Percentiles rank a stretch among this genome's conserved stretches.
Evolutionary conservation across 2,113 vertebrate genomes (phyloP).

Genomic region (Stegostoma tigrinum): DNA sequence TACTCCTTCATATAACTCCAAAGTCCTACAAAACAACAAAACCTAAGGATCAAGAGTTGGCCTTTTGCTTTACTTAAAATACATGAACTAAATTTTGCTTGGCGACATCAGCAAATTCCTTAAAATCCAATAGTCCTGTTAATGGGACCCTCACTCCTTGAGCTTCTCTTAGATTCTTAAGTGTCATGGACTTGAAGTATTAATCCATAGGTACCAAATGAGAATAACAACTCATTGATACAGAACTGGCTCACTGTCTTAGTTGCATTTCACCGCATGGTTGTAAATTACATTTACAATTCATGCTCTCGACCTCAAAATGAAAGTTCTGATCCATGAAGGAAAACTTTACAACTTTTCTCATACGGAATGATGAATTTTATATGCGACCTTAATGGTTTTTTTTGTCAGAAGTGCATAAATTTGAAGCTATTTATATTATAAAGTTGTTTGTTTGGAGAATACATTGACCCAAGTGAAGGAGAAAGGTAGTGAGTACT

Average conservation of each 20-base stretch:
- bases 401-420: not conserved
- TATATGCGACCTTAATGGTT: not conserved
- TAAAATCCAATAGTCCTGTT: not conserved
- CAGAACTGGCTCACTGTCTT: not conserved
- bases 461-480: not conserved
- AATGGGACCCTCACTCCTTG: not conserved
- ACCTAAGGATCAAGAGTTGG: not conserved
- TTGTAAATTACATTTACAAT: not conserved
- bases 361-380: not conserved
- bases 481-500: not conserved
- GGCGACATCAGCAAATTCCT: not conserved
- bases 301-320: not conserved
- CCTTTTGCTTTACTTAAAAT: not conserved
- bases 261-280: not conserved
- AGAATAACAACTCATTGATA: not conserved
- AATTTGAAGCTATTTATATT: not conserved
- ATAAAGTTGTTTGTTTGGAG: not conserved
- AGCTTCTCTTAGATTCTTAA: not conserved
- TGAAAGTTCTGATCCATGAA: not conserved
- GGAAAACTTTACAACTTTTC: not conserved
- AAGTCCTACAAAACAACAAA: not conserved
- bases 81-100: not conserved
- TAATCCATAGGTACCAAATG: not conserved
- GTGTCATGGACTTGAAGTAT: not conserved
- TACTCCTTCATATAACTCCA: not conserved